These are phyloP conservation scores for Rhinoraja longicauda DNA, from an alignment of 2,797 vertebrate genomes.

Conservation along the genomic window DNA sequence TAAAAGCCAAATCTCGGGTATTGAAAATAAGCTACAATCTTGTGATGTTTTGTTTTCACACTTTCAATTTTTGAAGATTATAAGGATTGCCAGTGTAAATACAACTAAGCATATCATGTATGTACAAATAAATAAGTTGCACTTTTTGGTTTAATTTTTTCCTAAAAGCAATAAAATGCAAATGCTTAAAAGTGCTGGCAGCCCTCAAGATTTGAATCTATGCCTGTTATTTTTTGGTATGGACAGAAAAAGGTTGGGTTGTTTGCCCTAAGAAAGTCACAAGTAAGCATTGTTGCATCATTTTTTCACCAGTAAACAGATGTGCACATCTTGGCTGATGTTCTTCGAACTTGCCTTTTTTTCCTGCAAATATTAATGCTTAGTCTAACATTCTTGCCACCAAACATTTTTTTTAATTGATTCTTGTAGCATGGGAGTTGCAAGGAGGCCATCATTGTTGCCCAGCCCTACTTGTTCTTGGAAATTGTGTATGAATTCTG, in stretches of 20 bases:
- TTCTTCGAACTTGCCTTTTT: not conserved
- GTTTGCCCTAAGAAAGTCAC: not conserved
- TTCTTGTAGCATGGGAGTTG: too few relatives aligned
- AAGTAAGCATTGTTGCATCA: not conserved
- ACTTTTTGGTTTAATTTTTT: not conserved
- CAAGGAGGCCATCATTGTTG: too few relatives aligned
- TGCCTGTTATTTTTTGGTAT: not conserved
- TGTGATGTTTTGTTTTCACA: constrained; percentile 60
- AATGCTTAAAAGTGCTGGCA: not conserved
- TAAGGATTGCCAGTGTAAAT: too few relatives aligned
- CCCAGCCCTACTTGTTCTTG: too few relatives aligned
- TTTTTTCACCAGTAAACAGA: not conserved
- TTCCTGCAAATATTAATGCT: not conserved
- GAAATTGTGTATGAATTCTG: too few relatives aligned
- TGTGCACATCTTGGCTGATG: not conserved
- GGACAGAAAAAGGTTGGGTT: not conserved
- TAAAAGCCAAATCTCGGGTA: constrained; percentile 53
- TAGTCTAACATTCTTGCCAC: not conserved
- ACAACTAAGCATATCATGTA: not conserved
- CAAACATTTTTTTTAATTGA: not conserved
- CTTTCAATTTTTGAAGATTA: not conserved
- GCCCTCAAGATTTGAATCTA: not conserved
- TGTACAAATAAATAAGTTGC: not conserved
- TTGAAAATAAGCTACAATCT: constrained; percentile 46
- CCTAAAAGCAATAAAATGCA: not conserved